These are phyloP conservation scores for Pararge aegeria DNA, from an alignment of 1,140 invertebrate genomes.

Conservation along the genomic window DNA sequence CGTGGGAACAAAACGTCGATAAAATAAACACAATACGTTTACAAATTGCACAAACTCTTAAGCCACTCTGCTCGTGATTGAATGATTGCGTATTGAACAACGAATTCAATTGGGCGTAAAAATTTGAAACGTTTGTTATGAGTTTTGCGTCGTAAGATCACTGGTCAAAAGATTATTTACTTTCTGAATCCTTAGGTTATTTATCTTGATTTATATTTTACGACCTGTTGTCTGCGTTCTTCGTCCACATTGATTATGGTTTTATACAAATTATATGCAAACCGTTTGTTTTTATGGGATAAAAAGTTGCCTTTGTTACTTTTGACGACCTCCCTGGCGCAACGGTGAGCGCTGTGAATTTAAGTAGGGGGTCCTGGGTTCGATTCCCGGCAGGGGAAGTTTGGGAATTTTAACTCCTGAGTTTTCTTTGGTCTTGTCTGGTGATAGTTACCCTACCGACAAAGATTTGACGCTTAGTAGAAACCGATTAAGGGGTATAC, in stretches of 20 bases:
- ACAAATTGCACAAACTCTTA: constrained; percentile 13
- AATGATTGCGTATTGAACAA: constrained; percentile 18
- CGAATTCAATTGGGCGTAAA: constrained; percentile 17
- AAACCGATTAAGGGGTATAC: too few relatives aligned
- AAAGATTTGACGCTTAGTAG: neutral
- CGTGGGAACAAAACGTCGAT: constrained; percentile 3
- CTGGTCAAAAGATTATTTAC: neutral
- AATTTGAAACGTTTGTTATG: constrained; percentile 16
- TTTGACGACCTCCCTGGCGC: too few relatives aligned
- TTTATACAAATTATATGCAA: too few relatives aligned
- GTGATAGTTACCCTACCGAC: neutral
- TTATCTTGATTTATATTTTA: too few relatives aligned
- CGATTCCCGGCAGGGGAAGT: too few relatives aligned
- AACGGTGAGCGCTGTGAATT: too few relatives aligned
- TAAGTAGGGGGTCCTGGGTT: too few relatives aligned
- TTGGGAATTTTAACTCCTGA: too few relatives aligned
- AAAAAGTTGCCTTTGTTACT: too few relatives aligned
- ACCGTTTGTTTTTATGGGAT: too few relatives aligned
- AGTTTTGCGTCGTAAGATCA: neutral
- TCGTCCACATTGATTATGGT: too few relatives aligned
- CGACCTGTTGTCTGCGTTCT: too few relatives aligned
- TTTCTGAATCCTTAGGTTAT: neutral
- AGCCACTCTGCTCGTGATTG: constrained; percentile 10
- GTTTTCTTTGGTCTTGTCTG: neutral
- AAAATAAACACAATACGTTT: constrained; percentile 10